These are phyloP conservation scores for Danio tinwini DNA, from an alignment of 2,797 vertebrate species.

Conservation along the genomic window DNA sequence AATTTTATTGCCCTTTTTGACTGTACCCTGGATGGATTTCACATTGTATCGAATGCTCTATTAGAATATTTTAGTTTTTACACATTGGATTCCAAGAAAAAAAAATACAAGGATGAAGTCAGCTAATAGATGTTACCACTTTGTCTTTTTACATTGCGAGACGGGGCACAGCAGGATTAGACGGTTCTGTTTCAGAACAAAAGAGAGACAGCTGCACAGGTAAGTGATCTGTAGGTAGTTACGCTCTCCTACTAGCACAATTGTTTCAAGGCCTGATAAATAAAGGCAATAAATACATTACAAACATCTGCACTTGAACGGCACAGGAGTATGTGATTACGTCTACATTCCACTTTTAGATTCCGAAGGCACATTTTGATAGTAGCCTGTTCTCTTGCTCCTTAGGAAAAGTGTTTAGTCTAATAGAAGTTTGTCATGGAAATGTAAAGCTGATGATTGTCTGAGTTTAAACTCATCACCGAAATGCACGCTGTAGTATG, in stretches of 20 bases:
- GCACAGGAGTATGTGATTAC: conserved; percentile 73
- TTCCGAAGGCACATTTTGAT: conserved; percentile 84
- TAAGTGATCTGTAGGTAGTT: conserved; percentile 21
- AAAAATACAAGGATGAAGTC: conserved; percentile 43
- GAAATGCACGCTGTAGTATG: background rate
- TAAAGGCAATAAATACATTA: conserved; percentile 64
- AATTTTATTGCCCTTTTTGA: background rate
- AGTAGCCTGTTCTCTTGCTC: conserved; percentile 72
- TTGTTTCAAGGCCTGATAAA: conserved; percentile 54
- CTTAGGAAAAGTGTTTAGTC: conserved; percentile 47
- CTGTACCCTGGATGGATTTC: conserved; percentile 19
- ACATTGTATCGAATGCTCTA: background rate
- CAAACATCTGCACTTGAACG: conserved; percentile 55
- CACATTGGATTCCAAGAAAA: background rate
- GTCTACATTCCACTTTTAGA: conserved; percentile 81
- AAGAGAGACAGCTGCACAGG: conserved; percentile 39
- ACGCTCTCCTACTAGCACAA: conserved; percentile 26
- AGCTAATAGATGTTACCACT: background rate
- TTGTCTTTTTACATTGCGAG: background rate
- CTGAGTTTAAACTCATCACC: background rate
- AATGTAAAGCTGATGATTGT: conserved; percentile 28
- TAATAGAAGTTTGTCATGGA: background rate
- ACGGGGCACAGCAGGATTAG: conserved; percentile 5
- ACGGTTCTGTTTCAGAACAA: conserved; percentile 47
- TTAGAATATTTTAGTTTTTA: background rate